Conservation (phyloP, 2,888 invertebrate species). For the Poecilus cupreus region DNA sequence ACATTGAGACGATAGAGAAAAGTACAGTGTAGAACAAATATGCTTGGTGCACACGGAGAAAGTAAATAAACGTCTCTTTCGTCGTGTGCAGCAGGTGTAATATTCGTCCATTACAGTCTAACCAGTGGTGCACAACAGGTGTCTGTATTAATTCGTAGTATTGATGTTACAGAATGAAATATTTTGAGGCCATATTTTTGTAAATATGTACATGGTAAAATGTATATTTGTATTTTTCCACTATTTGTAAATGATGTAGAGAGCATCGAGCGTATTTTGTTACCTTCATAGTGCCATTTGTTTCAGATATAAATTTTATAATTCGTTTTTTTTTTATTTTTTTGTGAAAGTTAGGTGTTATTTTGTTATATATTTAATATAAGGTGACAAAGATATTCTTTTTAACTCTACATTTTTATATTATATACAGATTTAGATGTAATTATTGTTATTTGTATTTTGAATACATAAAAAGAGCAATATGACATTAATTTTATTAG, state of each 20-base stretch:
- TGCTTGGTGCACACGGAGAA: too few species aligned
- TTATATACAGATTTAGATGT: constrained; percentile 21
- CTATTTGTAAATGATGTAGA: neutral
- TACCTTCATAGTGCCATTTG: constrained; percentile 56
- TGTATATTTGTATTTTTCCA: constrained; percentile 14
- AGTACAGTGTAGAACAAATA: too few species aligned
- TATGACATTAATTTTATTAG: constrained; percentile 40
- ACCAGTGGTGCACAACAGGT: constrained; percentile 8
- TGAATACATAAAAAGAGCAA: constrained; percentile 19
- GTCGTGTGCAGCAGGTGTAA: too few species aligned
- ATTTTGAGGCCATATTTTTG: constrained; percentile 55
- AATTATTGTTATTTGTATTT: constrained; percentile 33
- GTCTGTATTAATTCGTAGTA: neutral
- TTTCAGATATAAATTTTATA: constrained; percentile 41
- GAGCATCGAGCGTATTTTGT: neutral
- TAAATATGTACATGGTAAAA: constrained; percentile 25
- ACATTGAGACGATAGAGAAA: too few species aligned
- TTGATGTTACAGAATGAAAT: constrained; percentile 9
- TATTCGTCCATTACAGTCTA: neutral
- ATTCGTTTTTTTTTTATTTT: neutral
- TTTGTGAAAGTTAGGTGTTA: neutral
- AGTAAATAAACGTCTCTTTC: too few species aligned
- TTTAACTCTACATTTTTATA: constrained; percentile 30
- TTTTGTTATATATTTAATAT: constrained; percentile 18
- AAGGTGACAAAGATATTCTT: constrained; percentile 10